Base-by-base conservation (phyloP, 1,140 invertebrate species). In the Oreohelix idahoensis region DNA sequence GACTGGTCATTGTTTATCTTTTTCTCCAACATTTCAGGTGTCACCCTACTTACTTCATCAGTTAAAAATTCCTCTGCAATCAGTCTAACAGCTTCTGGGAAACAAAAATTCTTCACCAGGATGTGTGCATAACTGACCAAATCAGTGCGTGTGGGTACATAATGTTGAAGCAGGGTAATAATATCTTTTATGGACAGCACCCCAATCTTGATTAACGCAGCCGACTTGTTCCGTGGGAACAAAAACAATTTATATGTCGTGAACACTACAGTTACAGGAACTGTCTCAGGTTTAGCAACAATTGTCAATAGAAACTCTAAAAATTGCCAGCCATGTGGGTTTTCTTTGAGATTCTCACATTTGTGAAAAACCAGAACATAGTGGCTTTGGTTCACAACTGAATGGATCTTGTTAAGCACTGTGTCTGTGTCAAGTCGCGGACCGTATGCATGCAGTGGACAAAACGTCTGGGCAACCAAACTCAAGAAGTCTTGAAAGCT, bases 331-430 rank as follows among this genome's bases (percentile, higher is more conserved):
- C 39, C 11, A 20, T 63, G 32, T 17, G 38, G 58, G 36, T 63
- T 5, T 35, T 36, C 35, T 39, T 2, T 11, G 36, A 79, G 45
- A n/a, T 49, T 63, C n/a, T 79, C 77, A 69, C 51, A 63, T 66
- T 79, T 79, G 36, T 79, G 77, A 23, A 79, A 79, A 1, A 79
- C 38, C 11, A 79, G 23, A 42, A 79, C 58, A 32, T 79, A 53
- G 15, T 58, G 51, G 32, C 17, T 20, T 29, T 8, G 2, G 1
- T 35, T 0, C 42, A 76, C 15, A 35, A 20, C 0, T 35, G 17
- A 32, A 29, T 26, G 45, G 23, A 76, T 51, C 1, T n/a, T 26
- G 1, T 39, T n/a, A 1, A 76, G 26, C 10, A 51, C 45, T 20
- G 13, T 1, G 1, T 76, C 74, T 76, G 32, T 35, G 26, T 76